Base-by-base conservation (phyloP, 2,113 vertebrate genomes). In the Nothoprocta pentlandii region DNA sequence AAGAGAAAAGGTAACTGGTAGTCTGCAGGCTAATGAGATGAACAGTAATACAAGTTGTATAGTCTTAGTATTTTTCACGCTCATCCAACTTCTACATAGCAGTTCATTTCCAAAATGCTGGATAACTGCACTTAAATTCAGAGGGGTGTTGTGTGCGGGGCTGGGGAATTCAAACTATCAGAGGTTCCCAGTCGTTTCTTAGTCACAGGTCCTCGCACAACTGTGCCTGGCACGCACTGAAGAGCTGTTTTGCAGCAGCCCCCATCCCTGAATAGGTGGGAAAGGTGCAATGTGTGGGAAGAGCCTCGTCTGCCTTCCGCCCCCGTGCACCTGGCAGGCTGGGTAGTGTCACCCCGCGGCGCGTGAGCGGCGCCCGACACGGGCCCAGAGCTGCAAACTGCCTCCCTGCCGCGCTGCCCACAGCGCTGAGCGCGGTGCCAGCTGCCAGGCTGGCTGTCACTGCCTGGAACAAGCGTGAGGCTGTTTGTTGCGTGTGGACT, bases 251-350 rank as follows among this genome's bases (percentile, higher is more conserved):
- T 87, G 78, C 75, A 53, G 26, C 88, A 64, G 66, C 61, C 84
- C 5, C 14, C 7, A 63, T 93, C 51, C 56, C 46, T 80, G 90
- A 46, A 30, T 78, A 94, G 92, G 80, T 85, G 80, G 93, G 64
- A 59, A 75, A 62, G 62, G 89, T 92, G 95, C 32, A 77, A 61
- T 86, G 80, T 16, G 91, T 92, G 82, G 89, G 89, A 92, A 71
- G 87, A 88, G 76, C 73, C 92, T 70, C 83, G 91, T 92, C 85
- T 93, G 0, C 56, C 90, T 95, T 84, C 82, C 87, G 13, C 87
- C 83, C 85, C 61, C 39, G 0, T 75, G 47, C 87, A 95, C 89
- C 88, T 92, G 89, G 71, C 79, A 77, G 94, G 85, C 89, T 94
- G 9, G 56, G 80, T 67, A 69, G 51, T 67, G 76, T 39, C 75